phyloP scores from a whole-genome alignment of 2,888 invertebrate species.

The Plemyria rubiginata region DNA sequence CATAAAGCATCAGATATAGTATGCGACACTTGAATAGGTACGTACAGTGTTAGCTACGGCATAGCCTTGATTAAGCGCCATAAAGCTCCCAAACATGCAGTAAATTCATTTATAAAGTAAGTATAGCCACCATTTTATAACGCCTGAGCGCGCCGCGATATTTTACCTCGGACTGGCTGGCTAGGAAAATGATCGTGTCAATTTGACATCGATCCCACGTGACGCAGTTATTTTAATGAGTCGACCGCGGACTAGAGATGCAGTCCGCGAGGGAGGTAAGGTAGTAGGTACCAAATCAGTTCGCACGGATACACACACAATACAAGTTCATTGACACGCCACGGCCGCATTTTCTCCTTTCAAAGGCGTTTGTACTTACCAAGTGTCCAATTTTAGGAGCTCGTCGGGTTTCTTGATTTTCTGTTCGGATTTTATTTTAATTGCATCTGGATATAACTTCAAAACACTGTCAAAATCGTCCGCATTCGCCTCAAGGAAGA shows the following conservation, averaged over 20 bases:
- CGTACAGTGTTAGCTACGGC: conserved; percentile 57
- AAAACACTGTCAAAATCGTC: conserved; percentile 94
- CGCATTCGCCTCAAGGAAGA: conserved; percentile 95
- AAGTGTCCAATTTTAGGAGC: conserved; percentile 96
- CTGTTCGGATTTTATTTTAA: conserved; percentile 95
- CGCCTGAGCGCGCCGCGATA: conserved; percentile 82
- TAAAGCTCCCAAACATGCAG: conserved; percentile 58
- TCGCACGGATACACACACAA: conserved; percentile 86
- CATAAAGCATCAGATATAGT: conserved; percentile 50
- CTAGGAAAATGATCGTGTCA: conserved; percentile 84
- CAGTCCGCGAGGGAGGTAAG: conserved; percentile 88
- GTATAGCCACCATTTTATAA: conserved; percentile 85
- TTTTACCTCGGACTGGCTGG: conserved; percentile 82
- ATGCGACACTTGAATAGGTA: conserved; percentile 49
- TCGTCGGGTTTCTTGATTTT: conserved; percentile 97
- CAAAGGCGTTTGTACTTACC: conserved; percentile 90
- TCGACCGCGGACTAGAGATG: conserved; percentile 86
- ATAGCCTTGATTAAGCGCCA: conserved; percentile 48
- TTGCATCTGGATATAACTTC: conserved; percentile 95
- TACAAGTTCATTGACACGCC: conserved; percentile 86
- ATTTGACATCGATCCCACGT: conserved; percentile 90
- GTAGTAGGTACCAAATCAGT: conserved; percentile 86
- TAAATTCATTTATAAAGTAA: conserved; percentile 70
- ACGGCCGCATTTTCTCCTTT: conserved; percentile 85
- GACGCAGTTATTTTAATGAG: conserved; percentile 89